Evolutionary conservation across 2,888 invertebrate genomes (phyloP).

Genomic region (Aromia moschata): DNA sequence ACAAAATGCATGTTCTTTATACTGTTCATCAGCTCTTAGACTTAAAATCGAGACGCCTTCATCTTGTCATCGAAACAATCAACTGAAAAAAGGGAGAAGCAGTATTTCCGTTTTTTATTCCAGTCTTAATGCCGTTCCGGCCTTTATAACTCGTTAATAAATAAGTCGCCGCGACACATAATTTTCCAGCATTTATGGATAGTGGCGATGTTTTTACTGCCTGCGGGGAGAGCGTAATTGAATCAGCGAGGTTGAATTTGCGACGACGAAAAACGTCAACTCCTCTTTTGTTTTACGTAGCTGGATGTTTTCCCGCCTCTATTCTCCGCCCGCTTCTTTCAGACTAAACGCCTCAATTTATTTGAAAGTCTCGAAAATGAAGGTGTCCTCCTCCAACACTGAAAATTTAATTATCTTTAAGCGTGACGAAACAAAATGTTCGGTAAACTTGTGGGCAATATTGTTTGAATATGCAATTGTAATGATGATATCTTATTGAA

Average conservation of each 20-base stretch:
- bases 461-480: no score
- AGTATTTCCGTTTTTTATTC: background rate
- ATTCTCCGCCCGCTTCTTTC: background rate
- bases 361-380: background rate
- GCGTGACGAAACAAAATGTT: no score
- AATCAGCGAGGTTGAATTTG: constrained; percentile 4
- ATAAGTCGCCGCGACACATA: constrained; percentile 28
- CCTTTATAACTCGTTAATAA: constrained; percentile 38
- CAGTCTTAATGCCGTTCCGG: background rate
- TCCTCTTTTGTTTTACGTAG: background rate
- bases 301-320: background rate
- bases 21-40: no score
- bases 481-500: no score
- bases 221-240: background rate
- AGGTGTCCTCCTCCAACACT: background rate
- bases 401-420: background rate
- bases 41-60: background rate
- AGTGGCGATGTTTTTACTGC: constrained; percentile 6
- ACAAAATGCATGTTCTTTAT: no score
- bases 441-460: no score
- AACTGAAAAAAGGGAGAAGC: background rate
- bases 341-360: constrained; percentile 28
- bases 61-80: background rate
- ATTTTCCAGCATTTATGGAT: constrained; percentile 21
- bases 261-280: background rate